phyloP scores from a whole-genome alignment of 30 jellyfish, hydroid and myxozoan species.

The Turritopsis dohrnii region DNA sequence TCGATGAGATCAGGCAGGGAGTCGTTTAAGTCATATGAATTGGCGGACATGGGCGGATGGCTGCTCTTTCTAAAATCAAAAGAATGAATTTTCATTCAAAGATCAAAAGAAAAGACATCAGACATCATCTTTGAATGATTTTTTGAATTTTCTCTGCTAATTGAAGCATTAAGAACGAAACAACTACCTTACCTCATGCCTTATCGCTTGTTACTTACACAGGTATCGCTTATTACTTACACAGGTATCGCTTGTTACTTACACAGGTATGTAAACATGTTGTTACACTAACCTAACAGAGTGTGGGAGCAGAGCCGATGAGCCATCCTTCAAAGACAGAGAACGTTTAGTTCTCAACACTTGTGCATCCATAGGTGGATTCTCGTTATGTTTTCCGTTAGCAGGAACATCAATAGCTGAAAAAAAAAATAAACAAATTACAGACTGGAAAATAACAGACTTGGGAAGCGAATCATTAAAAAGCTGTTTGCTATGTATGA shows the following conservation, averaged over 20 bases:
- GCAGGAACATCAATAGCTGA: not conserved
- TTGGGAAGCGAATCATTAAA: no score
- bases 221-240: no score
- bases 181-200: not conserved
- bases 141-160: not conserved
- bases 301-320: not conserved
- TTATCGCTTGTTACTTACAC: not conserved
- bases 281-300: not conserved
- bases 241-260: not conserved
- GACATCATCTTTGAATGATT: not conserved
- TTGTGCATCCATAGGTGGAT: not conserved
- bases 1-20: slow-evolving; percentile 40
- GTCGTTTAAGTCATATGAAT: slow-evolving; percentile 15
- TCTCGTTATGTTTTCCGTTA: not conserved
- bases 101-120: not conserved
- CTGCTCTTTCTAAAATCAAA: not conserved
- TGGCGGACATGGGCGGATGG: not conserved
- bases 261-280: not conserved
- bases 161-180: not conserved
- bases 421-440: no score
- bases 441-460: no score
- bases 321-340: not conserved
- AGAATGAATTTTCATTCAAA: no score
- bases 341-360: not conserved
- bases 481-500: no score